Base-by-base conservation (phyloP, 2,797 vertebrate genomes). In the Erpetoichthys calabaricus region DNA sequence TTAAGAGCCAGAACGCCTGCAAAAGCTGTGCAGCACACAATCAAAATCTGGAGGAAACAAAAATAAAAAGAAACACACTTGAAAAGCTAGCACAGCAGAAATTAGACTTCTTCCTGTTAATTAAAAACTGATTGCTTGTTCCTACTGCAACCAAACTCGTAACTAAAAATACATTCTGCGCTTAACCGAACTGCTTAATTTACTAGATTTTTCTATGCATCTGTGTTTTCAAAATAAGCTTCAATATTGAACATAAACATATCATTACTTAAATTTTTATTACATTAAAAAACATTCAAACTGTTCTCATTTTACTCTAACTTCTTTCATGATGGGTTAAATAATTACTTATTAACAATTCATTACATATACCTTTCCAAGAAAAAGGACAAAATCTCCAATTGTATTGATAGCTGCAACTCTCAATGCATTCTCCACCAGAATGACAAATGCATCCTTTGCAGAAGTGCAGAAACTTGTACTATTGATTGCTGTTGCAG, bases 381-480 rank as follows among this genome's bases (percentile, higher is more conserved):
- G 79, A 76, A 98, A 98, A 44, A 98, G 83, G 73, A 98, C 94
- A 61, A 97, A 97, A 80, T 98, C 94, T 63, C 95, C 95, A 25
- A 98, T 81, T 4, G 92, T 92, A 60, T 98, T 98, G 82, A 98
- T 97, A 67, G 94, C 88, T 60, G 91, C 94, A 47, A 97, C 92
- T 42, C 92, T 82, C 74, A 98, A 79, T 55, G 91, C 94, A 3
- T 98, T 98, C 70, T 98, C 93, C 76, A 98, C 92, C 70, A 98
- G 79, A 71, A 98, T 93, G 66, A 98, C 79, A 53, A 98, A 94
- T 73, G 95, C 95, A 61, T 98, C 95, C 41, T 91, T 92, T 7
- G 94, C 95, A 45, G 95, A 98, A 5, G 91, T 94, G 77, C 95
- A 98, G 86, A 98, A 98, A 77, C 91, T 92, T 69, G 94, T 98